Evolutionary conservation across 2,888 invertebrate species (phyloP), one percentile per base, ranked within the genome.

Genomic region (Acanthosoma haemorrhoidale): DNA sequence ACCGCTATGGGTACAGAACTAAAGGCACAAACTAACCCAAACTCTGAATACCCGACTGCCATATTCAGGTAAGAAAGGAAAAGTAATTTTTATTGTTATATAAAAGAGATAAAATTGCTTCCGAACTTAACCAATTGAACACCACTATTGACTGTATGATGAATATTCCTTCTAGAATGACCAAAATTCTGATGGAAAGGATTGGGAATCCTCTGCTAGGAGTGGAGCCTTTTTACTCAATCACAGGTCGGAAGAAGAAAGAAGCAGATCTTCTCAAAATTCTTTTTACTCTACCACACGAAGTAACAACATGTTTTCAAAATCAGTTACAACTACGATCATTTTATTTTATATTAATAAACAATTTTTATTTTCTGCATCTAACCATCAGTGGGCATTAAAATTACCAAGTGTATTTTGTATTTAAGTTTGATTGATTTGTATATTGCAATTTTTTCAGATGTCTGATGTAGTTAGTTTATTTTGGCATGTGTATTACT

Each of bases 1-100:
- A 29, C 68, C 59, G 68, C 68, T 11, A 68, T 68, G 68, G 68
- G 58, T 18, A 68, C 39, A n/a, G 15, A 58, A 9, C 25, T 68
- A 38, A 36, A 39, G 18, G 36, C 68, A n/a, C 58, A 59, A 38
- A 68, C 41, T 11, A 59, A 68, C 25, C 61, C 61, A n/a, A 25
- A 58, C 4, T 32, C 34, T 5, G 58, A 58, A 15, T 68, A 58
- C n/a, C 38, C 34, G 11, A 39, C 3, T 2, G 18, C 68, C 5
- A 11, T 68, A n/a, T 15, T 9, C 6, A 34, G 31, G 68, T 68
- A 59, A 59, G 32, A 15, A 15, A 68, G 6, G 8, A 8, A 5
- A 15, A 31, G 29, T 43, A 43, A 6, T 11, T 43, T 8, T 16
- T 11, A n/a, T n/a, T n/a, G n/a, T 43, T 8, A 43, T 18, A 43